Evolutionary conservation across 1,140 invertebrate genomes (phyloP).

Genomic region (Zaprionus ornatus): DNA sequence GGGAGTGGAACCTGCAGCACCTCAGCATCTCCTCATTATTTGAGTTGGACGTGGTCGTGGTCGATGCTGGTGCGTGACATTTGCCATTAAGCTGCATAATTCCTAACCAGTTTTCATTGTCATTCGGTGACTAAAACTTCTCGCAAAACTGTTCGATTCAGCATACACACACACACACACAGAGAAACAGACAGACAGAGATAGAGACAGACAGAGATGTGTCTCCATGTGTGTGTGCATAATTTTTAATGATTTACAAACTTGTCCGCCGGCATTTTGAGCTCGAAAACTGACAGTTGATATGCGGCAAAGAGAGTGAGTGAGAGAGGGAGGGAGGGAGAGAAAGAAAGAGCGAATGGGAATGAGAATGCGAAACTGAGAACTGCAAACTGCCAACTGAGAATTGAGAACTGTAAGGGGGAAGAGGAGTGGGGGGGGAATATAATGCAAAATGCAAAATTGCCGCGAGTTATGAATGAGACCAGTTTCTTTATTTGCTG

Average conservation of each 20-base stretch:
- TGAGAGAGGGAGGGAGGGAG: not conserved
- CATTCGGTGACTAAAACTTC: slow-evolving; percentile 63
- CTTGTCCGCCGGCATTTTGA: slow-evolving; percentile 67
- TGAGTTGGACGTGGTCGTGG: not conserved
- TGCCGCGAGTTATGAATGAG: slow-evolving; percentile 78
- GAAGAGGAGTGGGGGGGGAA: slow-evolving; percentile 32
- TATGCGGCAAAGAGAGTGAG: slow-evolving; percentile 33
- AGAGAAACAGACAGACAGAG: slow-evolving; percentile 7
- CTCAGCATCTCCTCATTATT: slow-evolving; percentile 4
- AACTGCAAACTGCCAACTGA: slow-evolving; percentile 14
- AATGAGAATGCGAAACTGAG: slow-evolving; percentile 25
- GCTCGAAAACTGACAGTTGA: slow-evolving; percentile 79
- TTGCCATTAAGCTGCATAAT: slow-evolving; percentile 53
- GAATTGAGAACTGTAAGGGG: slow-evolving; percentile 28
- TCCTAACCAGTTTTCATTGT: slow-evolving; percentile 49
- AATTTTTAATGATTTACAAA: slow-evolving; percentile 82
- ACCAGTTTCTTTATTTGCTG: slow-evolving; percentile 76
- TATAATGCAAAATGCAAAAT: slow-evolving; percentile 80
- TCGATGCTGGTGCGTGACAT: slow-evolving; percentile 41
- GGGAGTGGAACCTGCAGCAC: not conserved
- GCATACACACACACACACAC: not conserved
- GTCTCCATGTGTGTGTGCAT: slow-evolving; percentile 64
- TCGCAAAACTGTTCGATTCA: slow-evolving; percentile 35
- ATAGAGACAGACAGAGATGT: not conserved
- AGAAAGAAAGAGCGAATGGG: slow-evolving; percentile 31